phyloP scores from a whole-genome alignment of 2,113 vertebrate genomes.

The Cacatua alba region DNA sequence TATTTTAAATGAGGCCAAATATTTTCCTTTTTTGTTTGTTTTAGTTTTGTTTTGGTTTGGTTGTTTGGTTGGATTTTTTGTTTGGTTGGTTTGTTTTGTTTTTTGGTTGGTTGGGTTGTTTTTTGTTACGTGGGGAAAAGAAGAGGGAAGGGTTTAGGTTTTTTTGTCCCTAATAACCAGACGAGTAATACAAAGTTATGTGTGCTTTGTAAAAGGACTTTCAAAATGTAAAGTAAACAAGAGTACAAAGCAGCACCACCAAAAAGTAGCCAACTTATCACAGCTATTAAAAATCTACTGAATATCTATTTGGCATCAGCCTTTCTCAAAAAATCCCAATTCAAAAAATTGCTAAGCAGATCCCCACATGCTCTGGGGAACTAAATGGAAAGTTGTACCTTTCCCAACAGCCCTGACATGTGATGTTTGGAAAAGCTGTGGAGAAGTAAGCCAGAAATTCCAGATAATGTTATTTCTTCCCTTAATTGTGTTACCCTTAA shows the following conservation, averaged over 20 bases:
- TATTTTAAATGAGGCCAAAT: background rate
- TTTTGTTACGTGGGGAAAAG: background rate
- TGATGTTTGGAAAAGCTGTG: background rate
- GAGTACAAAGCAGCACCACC: background rate
- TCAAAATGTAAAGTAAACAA: background rate
- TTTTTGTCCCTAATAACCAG: background rate
- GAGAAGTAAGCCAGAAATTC: slow-evolving; percentile 30
- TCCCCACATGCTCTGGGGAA: background rate
- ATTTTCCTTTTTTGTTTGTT: background rate
- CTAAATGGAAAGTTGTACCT: background rate
- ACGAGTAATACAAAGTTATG: background rate
- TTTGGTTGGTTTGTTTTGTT: background rate
- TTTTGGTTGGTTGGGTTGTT: background rate
- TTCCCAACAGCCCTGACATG: background rate
- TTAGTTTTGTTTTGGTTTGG: background rate
- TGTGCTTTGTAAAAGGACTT: background rate
- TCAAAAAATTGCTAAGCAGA: background rate
- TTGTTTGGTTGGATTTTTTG: background rate
- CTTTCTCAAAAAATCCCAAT: background rate
- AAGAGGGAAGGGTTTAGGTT: background rate
- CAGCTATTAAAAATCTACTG: background rate
- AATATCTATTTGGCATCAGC: background rate
- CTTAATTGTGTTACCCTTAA: slow-evolving; percentile 20
- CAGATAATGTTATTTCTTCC: slow-evolving; percentile 50
- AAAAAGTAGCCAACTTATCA: background rate